Percentiles rank a stretch among this genome's conserved stretches.
Conservation (phyloP, 35 echinoderm and acorn worm genomes). For the Eucidaris tribuloides region DNA sequence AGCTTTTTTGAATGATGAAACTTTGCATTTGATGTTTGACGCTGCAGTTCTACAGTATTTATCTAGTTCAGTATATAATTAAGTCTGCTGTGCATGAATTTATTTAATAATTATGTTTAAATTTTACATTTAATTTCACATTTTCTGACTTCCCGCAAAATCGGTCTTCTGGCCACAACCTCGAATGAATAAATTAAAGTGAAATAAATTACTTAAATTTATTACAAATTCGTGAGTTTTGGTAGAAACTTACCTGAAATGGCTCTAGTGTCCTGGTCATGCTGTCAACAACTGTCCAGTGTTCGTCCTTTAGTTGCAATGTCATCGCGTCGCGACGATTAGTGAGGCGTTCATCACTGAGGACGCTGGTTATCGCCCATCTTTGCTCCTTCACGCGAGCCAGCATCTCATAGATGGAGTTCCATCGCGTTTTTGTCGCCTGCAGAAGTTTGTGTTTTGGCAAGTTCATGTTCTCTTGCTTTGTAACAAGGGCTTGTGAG, state of each 20-base stretch:
- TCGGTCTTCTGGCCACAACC: too few species aligned
- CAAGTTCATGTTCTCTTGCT: conserved; percentile 21
- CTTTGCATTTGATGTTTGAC: too few species aligned
- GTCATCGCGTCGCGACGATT: neutral
- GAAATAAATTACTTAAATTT: too few species aligned
- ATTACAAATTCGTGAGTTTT: too few species aligned
- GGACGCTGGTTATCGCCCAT: conserved; percentile 29
- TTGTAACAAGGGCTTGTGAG: conserved; percentile 26
- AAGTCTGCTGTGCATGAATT: too few species aligned
- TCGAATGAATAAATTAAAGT: too few species aligned
- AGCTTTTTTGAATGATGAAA: too few species aligned
- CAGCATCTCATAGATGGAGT: conserved; percentile 6
- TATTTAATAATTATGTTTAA: too few species aligned
- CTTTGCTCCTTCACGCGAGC: conserved; percentile 1
- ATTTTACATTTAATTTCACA: too few species aligned
- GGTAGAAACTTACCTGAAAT: conserved; percentile 31
- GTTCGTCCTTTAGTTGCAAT: conserved; percentile 1
- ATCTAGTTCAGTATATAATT: too few species aligned
- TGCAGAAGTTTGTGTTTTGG: neutral
- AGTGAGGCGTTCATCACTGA: conserved; percentile 11
- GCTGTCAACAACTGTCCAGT: conserved; percentile 8
- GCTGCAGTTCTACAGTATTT: too few species aligned
- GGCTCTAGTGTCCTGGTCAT: conserved; percentile 11
- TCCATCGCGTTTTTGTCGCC: conserved; percentile 31
- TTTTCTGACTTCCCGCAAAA: too few species aligned